Percentiles rank a stretch among this genome's conserved stretches.
These are phyloP conservation scores for Petaurus breviceps DNA, from an alignment of 2,113 vertebrate species.

Conservation along the genomic window DNA sequence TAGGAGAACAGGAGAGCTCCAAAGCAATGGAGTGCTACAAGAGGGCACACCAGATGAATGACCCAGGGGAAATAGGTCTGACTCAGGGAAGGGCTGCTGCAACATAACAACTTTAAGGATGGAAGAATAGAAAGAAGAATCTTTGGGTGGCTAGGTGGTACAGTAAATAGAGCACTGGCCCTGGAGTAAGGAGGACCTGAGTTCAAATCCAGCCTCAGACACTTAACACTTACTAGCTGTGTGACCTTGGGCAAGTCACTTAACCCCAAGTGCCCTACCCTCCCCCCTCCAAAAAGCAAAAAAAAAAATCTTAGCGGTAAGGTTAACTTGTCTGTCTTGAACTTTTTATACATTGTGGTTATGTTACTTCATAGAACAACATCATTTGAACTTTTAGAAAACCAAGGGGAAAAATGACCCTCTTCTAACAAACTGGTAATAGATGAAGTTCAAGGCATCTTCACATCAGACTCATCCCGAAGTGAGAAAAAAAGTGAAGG, in stretches of 20 bases:
- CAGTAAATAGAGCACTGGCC: no score
- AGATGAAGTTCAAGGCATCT: constrained; percentile 29
- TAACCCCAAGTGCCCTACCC: no score
- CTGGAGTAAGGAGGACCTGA: no score
- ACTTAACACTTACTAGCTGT: no score
- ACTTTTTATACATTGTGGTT: background rate
- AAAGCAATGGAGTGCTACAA: background rate
- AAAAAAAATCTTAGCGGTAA: background rate
- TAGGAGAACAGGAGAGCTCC: background rate
- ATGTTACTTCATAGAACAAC: background rate
- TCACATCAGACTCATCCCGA: constrained; percentile 16
- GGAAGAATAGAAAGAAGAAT: background rate
- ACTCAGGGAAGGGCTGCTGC: no score
- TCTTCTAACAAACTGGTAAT: background rate
- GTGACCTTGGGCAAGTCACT: no score
- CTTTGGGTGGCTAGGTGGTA: background rate
- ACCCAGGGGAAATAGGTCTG: background rate
- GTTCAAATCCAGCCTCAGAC: no score
- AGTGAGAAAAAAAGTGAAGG: constrained; percentile 27
- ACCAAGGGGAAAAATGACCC: background rate
- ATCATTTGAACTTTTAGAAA: background rate
- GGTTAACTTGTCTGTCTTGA: background rate
- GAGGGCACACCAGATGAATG: no score
- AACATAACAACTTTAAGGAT: background rate
- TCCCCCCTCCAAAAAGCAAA: no score